Conservation (phyloP, 2,888 invertebrate genomes). For the Gastrophysa polygoni region DNA sequence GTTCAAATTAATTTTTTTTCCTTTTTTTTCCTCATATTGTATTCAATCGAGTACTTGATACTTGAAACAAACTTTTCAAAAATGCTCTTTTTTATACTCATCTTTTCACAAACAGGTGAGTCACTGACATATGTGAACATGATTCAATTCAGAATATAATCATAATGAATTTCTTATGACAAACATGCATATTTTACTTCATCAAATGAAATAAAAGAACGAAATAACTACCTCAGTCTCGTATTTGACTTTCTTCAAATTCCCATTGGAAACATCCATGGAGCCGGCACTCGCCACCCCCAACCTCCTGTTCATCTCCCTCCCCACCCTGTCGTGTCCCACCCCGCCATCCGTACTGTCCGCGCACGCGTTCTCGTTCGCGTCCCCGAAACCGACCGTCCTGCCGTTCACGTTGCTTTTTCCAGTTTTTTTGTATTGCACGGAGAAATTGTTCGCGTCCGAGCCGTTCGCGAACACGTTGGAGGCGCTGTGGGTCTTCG, state of each 20-base stretch:
- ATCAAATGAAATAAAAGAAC: too few relatives aligned
- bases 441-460: conserved; percentile 36
- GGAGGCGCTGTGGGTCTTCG: conserved; percentile 57
- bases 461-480: conserved; percentile 51
- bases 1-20: too few relatives aligned
- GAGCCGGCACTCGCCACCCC: conserved; percentile 52
- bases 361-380: conserved; percentile 28
- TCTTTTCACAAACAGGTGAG: too few relatives aligned
- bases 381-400: conserved; percentile 25
- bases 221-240: conserved; percentile 52
- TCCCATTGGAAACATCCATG: conserved; percentile 47
- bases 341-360: conserved; percentile 30
- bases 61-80: too few relatives aligned
- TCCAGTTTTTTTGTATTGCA: too few relatives aligned
- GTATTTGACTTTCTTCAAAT: conserved; percentile 55
- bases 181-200: too few relatives aligned
- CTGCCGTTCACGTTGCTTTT: conserved; percentile 37
- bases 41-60: too few relatives aligned
- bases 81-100: too few relatives aligned
- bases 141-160: too few relatives aligned
- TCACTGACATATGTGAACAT: too few relatives aligned
- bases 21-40: too few relatives aligned
- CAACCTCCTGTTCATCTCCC: conserved; percentile 45
- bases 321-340: conserved; percentile 31
- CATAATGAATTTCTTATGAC: too few relatives aligned